Conservation (phyloP, 2,797 vertebrate genomes). For the Schizopygopsis pylzovi region DNA sequence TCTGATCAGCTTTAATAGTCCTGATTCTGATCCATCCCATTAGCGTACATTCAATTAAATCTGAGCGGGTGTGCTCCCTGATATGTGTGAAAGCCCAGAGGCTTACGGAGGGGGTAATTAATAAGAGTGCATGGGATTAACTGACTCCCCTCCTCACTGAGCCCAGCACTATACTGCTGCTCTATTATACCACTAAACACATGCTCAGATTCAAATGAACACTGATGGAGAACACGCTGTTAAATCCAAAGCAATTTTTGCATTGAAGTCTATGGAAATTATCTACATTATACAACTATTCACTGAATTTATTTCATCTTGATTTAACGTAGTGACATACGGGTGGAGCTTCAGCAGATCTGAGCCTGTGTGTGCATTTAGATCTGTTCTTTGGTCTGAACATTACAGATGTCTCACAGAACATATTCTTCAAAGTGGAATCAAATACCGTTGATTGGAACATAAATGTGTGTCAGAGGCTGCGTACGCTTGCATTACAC, state of each 20-base stretch:
- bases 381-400: not conserved
- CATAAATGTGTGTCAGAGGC: conserved; percentile 55
- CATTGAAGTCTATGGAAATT: not conserved
- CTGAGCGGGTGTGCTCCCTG: conserved; percentile 53
- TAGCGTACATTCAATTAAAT: conserved; percentile 75
- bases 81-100: conserved; percentile 69
- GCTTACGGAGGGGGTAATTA: conserved; percentile 75
- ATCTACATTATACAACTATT: not conserved
- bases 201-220: conserved; percentile 15
- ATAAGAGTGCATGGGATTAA: conserved; percentile 77
- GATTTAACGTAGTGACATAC: not conserved
- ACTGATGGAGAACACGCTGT: not conserved
- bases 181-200: conserved; percentile 1
- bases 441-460: conserved; percentile 62
- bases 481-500: conserved; percentile 55
- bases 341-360: not conserved
- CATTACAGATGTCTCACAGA: not conserved
- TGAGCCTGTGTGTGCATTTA: not conserved
- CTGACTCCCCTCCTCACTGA: conserved; percentile 62
- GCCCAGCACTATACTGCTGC: conserved; percentile 39
- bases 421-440: not conserved
- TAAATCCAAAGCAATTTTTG: not conserved
- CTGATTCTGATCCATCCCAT: conserved; percentile 65
- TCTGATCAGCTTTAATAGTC: conserved; percentile 70
- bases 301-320: not conserved